Base-by-base conservation (phyloP, 2,888 invertebrate genomes). In the Heliconius ethilla region DNA sequence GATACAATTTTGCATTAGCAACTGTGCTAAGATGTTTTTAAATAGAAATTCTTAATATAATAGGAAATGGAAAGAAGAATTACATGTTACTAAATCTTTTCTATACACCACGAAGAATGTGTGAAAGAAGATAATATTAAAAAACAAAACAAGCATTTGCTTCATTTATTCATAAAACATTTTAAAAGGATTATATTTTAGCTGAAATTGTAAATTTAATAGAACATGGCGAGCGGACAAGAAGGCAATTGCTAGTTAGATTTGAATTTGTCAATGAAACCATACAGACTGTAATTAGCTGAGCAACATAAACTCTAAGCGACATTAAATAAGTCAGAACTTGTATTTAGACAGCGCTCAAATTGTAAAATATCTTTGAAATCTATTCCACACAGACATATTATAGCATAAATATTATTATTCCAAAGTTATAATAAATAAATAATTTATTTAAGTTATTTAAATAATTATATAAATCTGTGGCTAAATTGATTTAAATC, bases 401-500 rank as follows among this genome's bases (percentile, higher is more conserved):
- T 63, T 74, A 74, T 45, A 18, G 22, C 63, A 65, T 74, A 74
- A 74, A 74, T 74, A 74, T 74, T 74, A 63, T 63, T 40, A 74
- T 62, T 74, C 27, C 25, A 74, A 74, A 40, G 29, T 63, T 63
- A 63, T 63, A 74, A 72, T 66, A 59, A 66, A 63, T 72, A 77
- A 76, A 76, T 27, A 27, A 27, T 27, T 27, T 27, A 77, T 55
- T 4, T 55, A 18, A 37, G 18, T 37, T 10, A 73, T 77, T 66
- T 67, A 29, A 65, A 66, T 77, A 67, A 73, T 66, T 77, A 40
- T 73, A 77, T 62, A 74, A 74, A 67, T 67, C 75, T 45, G 27
- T 75, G 62, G 70, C 25, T 76, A 67, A 37, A 77, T 27, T 65
- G 69, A 74, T 59, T 76, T 78, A 73, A 80, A 75, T 73, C 72